These are phyloP conservation scores for Pseudolycoriella hygida DNA, from an alignment of 2,888 invertebrate species.

Conservation along the genomic window DNA sequence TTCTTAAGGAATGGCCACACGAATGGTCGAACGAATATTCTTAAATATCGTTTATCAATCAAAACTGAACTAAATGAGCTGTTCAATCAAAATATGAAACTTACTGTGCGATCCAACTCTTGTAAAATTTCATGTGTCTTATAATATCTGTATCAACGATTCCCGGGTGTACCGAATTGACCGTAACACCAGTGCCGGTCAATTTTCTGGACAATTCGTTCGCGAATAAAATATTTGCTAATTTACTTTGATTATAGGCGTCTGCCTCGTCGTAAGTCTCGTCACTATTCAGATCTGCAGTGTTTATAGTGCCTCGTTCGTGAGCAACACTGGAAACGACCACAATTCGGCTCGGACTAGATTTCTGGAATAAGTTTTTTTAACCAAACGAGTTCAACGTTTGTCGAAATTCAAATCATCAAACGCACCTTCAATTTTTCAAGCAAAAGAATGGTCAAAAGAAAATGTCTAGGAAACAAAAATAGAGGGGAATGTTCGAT, in stretches of 20 bases:
- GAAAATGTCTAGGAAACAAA: conserved; percentile 31
- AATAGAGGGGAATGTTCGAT: no score
- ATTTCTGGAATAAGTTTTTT: conserved; percentile 24
- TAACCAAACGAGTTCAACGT: background rate
- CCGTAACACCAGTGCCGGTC: conserved; percentile 53
- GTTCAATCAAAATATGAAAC: background rate
- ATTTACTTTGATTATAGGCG: conserved; percentile 65
- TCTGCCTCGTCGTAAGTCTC: conserved; percentile 39
- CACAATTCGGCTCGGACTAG: conserved; percentile 51
- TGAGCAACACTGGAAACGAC: conserved; percentile 51
- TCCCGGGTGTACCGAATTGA: conserved; percentile 63
- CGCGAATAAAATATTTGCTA: conserved; percentile 60
- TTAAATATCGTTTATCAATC: background rate
- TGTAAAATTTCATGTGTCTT: conserved; percentile 47
- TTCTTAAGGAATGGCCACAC: conserved; percentile 57
- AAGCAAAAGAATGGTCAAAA: conserved; percentile 39
- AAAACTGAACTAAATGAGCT: background rate
- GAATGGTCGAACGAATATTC: conserved; percentile 30
- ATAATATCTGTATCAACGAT: conserved; percentile 53
- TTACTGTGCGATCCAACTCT: conserved; percentile 18
- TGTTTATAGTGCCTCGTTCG: conserved; percentile 41
- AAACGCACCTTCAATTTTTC: conserved; percentile 30
- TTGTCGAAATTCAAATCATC: background rate
- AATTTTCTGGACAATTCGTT: conserved; percentile 44
- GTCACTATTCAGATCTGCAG: conserved; percentile 50